Evolutionary conservation across 2,797 vertebrate species (phyloP), one percentile per base, ranked within the genome.

Genomic region (Orientallactaga sibirica): DNA sequence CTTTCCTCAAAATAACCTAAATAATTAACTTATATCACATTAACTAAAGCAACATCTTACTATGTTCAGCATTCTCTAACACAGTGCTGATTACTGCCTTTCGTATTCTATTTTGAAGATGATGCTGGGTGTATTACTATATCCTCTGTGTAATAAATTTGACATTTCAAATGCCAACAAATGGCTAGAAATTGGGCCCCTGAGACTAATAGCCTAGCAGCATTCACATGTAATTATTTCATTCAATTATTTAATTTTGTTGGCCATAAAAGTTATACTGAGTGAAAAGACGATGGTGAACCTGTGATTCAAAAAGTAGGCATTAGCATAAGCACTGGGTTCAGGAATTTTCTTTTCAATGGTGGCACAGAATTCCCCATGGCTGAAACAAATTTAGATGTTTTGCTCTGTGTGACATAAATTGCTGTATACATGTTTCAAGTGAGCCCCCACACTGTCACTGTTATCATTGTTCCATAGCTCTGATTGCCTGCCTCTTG

Each of bases 191-290:
- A 98, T 98, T 97, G 97, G 94, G 89, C 97, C 95, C 96, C 98
- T 82, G 97, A 97, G 97, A 98, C 91, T 97, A 98, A 97, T 73
- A 98, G 92, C 92, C 94, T 87, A 97, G 96, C 93, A 98, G 86
- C 97, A 96, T 97, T 98, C 98, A 97, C 95, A 97, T 96, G 96
- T 93, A 97, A 98, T 98, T 98, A 98, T 98, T 98, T 96, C 97
- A 92, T 93, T 84, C 58, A 19, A 94, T 94, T 97, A 98, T 98
- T 98, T 98, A 97, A 98, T 98, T 96, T 97, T 96, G 93, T 61
- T 37, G 97, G 94, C 92, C 96, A 97, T 96, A 96, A 98, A 98
- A 98, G 92, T 97, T 94, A 43, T 68, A 82, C 81, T 82, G 96
- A 97, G 93, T 96, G 76, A 96, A 97, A 97, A 97, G 97, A 95